Base-by-base conservation (phyloP, 2,888 invertebrate genomes). In the Artemia sinica region DNA sequence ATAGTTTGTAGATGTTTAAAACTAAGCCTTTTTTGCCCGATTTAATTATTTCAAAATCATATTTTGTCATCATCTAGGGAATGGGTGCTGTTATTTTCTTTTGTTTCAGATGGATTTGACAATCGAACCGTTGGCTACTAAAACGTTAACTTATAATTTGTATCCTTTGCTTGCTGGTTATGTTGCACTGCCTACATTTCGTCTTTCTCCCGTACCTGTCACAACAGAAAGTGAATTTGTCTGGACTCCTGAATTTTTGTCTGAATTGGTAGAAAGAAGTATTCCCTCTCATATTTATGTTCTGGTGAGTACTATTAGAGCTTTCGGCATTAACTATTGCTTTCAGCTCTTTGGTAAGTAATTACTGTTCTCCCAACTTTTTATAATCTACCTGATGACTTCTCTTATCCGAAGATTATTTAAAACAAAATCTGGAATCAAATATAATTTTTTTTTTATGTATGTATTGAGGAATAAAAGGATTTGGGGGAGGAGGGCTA, bases 131-230 rank as follows among this genome's bases (percentile, higher is more conserved):
- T 73, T 76, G 9, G 76, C 76, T 69, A 74, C 75, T 11, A 75
- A 77, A 68, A 72, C 75, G 65, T 74, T 81, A 72, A 74, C 84
- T 73, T 91, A 89, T 81, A 89, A 89, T 76, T 81, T 91, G 71
- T 87, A 89, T 74, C 91, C 91, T 0, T 79, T 89, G 73, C 81
- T 85, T 67, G 82, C 88, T 11, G 89, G 89, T 5, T 84, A 84
- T 76, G 85, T 87, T n/a, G 80, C 82, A 4, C 82, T 88, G 70
- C 88, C 88, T 52, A 77, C 78, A 66, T 74, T 84, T 12, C 79
- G 79, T 41, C 75, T 84, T 65, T 77, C 58, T 18, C 58, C 58
- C 2, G 8, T 58, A 18, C 8, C 79, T 70, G 78, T 81, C 73
- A 69, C 68, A 28, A 69, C 52, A n/a, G 69, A 69, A 41, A 68